phyloP scores from a whole-genome alignment of 2,797 vertebrate species.

The Bradypodion ventrale region DNA sequence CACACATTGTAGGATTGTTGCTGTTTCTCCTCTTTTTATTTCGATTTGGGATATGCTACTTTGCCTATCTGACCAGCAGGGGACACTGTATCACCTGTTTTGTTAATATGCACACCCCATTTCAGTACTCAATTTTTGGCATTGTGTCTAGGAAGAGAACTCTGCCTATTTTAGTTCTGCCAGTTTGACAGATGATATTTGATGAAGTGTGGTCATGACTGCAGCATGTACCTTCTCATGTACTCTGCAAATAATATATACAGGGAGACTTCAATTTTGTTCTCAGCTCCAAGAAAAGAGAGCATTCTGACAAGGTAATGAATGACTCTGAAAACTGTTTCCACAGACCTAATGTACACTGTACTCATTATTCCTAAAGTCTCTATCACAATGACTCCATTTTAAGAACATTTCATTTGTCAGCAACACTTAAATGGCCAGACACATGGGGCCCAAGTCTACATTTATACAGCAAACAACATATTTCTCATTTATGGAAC shows the following conservation, averaged over 20 bases:
- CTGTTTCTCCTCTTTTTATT: neutral
- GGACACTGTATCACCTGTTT: slow-evolving; percentile 61
- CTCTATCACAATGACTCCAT: neutral
- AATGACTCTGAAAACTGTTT: neutral
- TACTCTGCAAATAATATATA: rapidly evolving
- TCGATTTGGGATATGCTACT: neutral
- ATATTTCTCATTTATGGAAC: neutral
- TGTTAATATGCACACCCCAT: rapidly evolving
- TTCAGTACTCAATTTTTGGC: neutral
- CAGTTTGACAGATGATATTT: rapidly evolving
- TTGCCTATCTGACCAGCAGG: slow-evolving; percentile 63
- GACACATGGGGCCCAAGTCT: neutral
- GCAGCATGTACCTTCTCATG: rapidly evolving
- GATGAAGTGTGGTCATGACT: neutral
- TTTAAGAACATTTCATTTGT: neutral
- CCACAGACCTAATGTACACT: neutral
- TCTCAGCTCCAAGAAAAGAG: rapidly evolving
- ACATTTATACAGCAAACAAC: neutral
- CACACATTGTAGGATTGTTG: rapidly evolving
- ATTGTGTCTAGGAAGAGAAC: rapidly evolving
- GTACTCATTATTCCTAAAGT: neutral
- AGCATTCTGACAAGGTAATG: neutral
- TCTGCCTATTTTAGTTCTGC: rapidly evolving
- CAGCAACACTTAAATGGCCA: neutral
- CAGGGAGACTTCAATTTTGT: neutral